These are phyloP conservation scores for Smittia sp. DNA, from an alignment of 2,888 invertebrate genomes.

Conservation along the genomic window DNA sequence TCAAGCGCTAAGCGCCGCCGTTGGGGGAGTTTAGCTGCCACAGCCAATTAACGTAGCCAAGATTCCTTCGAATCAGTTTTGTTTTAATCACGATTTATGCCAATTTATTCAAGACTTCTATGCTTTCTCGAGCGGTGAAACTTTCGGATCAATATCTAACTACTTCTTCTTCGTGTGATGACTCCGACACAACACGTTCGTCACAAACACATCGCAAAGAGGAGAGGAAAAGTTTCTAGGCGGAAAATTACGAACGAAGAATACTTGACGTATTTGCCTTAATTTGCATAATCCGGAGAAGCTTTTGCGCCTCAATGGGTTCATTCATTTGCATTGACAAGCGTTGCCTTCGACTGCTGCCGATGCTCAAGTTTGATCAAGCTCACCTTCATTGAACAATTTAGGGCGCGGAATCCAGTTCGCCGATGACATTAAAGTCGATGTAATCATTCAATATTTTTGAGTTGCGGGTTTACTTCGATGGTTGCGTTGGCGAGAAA, in stretches of 20 bases:
- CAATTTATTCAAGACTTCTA: too few species aligned
- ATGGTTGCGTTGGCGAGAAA: not conserved
- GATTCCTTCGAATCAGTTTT: too few species aligned
- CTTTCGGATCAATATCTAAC: not conserved
- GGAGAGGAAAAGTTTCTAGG: not conserved
- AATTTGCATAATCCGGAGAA: not conserved
- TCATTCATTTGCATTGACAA: not conserved
- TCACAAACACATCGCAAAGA: not conserved
- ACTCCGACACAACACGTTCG: not conserved
- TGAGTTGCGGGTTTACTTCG: not conserved
- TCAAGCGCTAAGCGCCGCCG: too few species aligned
- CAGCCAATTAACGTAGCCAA: too few species aligned
- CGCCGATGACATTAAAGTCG: slow-evolving; percentile 37
- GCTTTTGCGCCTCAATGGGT: not conserved
- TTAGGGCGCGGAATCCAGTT: slow-evolving; percentile 41
- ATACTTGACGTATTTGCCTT: not conserved
- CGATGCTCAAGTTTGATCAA: not conserved
- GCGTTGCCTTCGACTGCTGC: not conserved
- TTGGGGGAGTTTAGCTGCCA: too few species aligned
- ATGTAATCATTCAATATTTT: slow-evolving; percentile 30
- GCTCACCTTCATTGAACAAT: slow-evolving; percentile 41
- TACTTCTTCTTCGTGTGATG: not conserved
- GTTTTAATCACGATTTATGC: too few species aligned
- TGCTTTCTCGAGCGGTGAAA: not conserved
- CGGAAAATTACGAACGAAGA: not conserved